Conservation (phyloP, 2,797 vertebrate genomes). For the Allobates femoralis region DNA sequence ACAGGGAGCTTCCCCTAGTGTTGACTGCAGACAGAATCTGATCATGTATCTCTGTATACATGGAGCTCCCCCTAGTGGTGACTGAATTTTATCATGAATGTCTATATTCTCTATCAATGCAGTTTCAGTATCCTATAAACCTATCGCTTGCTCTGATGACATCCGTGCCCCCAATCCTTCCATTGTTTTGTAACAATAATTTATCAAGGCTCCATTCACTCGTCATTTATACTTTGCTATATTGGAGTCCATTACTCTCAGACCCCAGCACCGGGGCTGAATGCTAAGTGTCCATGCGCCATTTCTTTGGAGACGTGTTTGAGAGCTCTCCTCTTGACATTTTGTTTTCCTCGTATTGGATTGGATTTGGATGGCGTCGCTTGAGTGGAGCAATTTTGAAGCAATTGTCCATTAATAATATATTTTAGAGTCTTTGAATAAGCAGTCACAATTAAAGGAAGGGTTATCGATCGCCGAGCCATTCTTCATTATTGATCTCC, state of each 20-base stretch:
- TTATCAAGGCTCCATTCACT: too few relatives aligned
- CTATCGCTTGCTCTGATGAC: too few relatives aligned
- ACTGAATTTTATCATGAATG: too few relatives aligned
- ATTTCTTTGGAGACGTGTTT: not conserved
- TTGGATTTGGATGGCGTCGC: constrained; percentile 7
- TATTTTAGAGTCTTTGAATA: constrained; percentile 41
- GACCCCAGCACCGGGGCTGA: not conserved
- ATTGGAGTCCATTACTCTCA: not conserved
- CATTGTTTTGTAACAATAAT: not conserved
- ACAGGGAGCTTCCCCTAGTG: too few relatives aligned
- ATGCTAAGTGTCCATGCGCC: not conserved
- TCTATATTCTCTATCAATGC: too few relatives aligned
- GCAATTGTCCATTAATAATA: constrained; percentile 45
- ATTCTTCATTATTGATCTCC: constrained; percentile 33
- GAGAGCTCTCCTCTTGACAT: not conserved
- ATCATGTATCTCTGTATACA: too few relatives aligned
- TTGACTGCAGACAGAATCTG: too few relatives aligned
- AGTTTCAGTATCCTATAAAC: too few relatives aligned
- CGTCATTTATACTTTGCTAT: not conserved
- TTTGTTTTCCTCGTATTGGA: not conserved
- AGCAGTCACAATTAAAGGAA: constrained; percentile 40
- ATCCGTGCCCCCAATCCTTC: not conserved
- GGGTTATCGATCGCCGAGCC: constrained; percentile 14
- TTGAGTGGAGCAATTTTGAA: constrained; percentile 19
- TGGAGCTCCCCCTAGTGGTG: too few relatives aligned